Percentiles rank a stretch among this genome's conserved stretches.
Evolutionary conservation across 2,888 invertebrate species (phyloP).

Genomic region (Polietes domitor): DNA sequence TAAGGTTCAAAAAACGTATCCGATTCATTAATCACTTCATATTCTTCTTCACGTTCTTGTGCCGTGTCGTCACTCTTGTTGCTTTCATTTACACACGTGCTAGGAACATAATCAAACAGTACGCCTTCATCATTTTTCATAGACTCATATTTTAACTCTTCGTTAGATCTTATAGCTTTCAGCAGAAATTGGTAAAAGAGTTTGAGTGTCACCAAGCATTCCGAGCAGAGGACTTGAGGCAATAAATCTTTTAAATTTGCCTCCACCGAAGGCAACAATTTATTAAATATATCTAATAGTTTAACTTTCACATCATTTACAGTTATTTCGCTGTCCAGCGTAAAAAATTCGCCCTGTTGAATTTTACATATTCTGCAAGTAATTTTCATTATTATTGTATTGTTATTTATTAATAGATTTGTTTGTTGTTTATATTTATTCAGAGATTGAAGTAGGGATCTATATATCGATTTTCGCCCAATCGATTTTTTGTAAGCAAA

Average conservation of each 20-base stretch:
- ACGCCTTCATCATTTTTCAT: too few species aligned
- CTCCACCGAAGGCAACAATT: constrained; percentile 67
- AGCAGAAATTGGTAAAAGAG: constrained; percentile 56
- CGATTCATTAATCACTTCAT: too few species aligned
- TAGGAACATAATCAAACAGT: too few species aligned
- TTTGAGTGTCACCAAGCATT: constrained; percentile 61
- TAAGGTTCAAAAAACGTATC: too few species aligned
- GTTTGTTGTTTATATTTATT: too few species aligned
- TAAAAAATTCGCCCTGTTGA: constrained; percentile 63
- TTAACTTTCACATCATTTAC: constrained; percentile 33
- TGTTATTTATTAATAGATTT: not conserved
- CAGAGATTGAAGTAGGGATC: too few species aligned
- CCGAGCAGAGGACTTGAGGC: constrained; percentile 67
- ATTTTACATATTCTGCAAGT: constrained; percentile 68
- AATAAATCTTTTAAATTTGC: constrained; percentile 62
- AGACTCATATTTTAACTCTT: constrained; percentile 49
- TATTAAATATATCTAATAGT: constrained; percentile 66
- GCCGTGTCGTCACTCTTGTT: too few species aligned
- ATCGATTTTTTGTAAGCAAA: too few species aligned
- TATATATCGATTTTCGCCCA: too few species aligned
- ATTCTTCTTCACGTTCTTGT: too few species aligned
- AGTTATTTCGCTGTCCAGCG: constrained; percentile 60
- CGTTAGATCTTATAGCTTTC: constrained; percentile 63
- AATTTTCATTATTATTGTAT: constrained; percentile 49
- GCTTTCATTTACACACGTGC: too few species aligned